Evolutionary conservation across 2,797 vertebrate species (phyloP), one percentile per base, ranked within the genome.

Genomic region (Leptoclinus maculatus): DNA sequence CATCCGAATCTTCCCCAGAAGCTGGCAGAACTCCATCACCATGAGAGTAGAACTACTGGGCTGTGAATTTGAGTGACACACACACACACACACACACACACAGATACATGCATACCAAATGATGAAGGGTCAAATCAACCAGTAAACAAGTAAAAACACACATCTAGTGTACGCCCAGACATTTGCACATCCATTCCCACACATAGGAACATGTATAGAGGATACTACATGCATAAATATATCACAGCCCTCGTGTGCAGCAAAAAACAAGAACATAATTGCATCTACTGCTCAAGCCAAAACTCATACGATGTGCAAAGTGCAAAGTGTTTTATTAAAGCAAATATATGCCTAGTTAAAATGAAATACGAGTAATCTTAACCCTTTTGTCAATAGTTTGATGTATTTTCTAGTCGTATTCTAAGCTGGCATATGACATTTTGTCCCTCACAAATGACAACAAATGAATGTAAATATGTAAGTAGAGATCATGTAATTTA

Each of bases 41-140:
- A 94, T 99, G 93, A 96, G 98, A 49, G 36, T 97, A 11, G 98
- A 99, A 66, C 93, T 99, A 45, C 96, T 97, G 64, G 98, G 98
- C 76, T 99, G 98, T 91, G 95, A 97, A 84, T 94, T 95, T 90
- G 93, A 96, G 82, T 95, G 85, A 68, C 5, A 64, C 14, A 62
- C 23, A 27, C 60, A 45, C 43, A 45, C 43, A 45, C 43, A 19
- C 43, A 8, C 7, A 71, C 34, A 77, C n/a, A 27, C 29, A 16
- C 3, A 62, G 32, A 32, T 32, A 7, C 32, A 39, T 6, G 9
- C 13, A 71, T 5, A 59, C 25, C 32, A 19, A 19, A 49, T 29
- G 10, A 68, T 25, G 17, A 49, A 14, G 17, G 21, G 14, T 7
- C 25, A 39, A 43, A 12, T 58, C 23, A 78, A 49, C 6, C 12